These are phyloP conservation scores for Silurus asotus DNA, from an alignment of 2,113 vertebrate species.

Conservation along the genomic window DNA sequence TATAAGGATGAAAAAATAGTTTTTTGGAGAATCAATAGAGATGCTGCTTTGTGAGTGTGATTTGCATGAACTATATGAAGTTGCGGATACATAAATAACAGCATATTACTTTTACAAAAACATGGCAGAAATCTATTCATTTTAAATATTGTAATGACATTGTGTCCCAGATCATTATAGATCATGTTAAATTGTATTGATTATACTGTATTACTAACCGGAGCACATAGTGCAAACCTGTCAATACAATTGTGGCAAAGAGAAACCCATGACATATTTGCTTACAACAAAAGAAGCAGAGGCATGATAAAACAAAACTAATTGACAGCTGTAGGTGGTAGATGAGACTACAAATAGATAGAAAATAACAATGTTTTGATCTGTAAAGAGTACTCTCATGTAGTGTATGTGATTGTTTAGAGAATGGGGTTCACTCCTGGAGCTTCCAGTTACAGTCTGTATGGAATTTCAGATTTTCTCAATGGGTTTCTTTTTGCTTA, in stretches of 20 bases:
- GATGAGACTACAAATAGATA: neutral
- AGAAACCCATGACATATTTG: neutral
- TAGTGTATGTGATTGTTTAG: neutral
- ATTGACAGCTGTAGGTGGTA: neutral
- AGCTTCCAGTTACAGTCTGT: neutral
- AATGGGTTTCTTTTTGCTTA: neutral
- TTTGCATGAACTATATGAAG: neutral
- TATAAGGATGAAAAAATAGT: too few relatives aligned
- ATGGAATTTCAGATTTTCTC: neutral
- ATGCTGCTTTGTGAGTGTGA: neutral
- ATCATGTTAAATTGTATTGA: neutral
- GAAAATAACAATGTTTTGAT: neutral
- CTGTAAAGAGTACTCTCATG: neutral
- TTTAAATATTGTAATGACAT: neutral
- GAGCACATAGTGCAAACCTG: neutral
- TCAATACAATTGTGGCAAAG: neutral
- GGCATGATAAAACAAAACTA: neutral
- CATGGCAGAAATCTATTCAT: neutral
- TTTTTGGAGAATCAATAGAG: neutral
- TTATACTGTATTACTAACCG: neutral
- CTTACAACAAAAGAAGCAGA: neutral
- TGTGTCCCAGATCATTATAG: neutral
- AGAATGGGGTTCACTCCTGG: neutral
- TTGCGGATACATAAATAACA: neutral
- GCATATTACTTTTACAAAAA: neutral